A percentile compares a stretch with the other conserved stretches of the same genome.
Evolutionary conservation across 2,113 vertebrate species (phyloP).

Genomic region (Acinonyx jubatus): DNA sequence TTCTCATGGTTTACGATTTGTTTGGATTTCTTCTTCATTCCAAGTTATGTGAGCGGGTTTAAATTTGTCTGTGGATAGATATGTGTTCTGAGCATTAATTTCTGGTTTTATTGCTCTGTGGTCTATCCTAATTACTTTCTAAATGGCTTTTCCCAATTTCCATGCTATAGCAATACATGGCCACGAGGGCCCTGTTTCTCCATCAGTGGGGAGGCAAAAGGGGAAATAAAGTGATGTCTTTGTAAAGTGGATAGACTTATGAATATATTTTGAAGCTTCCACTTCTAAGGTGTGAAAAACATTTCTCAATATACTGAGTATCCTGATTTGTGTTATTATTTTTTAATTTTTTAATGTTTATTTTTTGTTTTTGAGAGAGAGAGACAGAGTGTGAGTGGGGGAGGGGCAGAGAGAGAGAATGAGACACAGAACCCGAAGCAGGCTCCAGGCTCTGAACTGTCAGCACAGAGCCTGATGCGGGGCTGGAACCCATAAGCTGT

Average conservation of each 20-base stretch:
- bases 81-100: neutral
- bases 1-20: neutral
- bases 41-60: neutral
- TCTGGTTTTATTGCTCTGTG: neutral
- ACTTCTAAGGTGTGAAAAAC: neutral
- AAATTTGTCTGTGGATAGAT: neutral
- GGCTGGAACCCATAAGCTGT: no score
- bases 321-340: neutral
- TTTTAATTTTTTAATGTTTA: no score
- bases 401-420: no score
- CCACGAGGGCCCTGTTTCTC: rapidly evolving
- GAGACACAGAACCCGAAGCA: no score
- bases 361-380: no score
- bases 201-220: neutral
- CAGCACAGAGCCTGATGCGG: no score
- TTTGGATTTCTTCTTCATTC: neutral
- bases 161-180: rapidly evolving
- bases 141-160: neutral
- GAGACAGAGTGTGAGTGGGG: no score
- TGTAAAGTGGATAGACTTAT: no score
- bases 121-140: neutral
- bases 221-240: neutral
- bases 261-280: neutral
- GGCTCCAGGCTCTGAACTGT: no score
- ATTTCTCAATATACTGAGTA: neutral